Evolutionary conservation across 1,140 invertebrate species (phyloP), one percentile per base, ranked within the genome.

Genomic region (Drosophila virilis): DNA sequence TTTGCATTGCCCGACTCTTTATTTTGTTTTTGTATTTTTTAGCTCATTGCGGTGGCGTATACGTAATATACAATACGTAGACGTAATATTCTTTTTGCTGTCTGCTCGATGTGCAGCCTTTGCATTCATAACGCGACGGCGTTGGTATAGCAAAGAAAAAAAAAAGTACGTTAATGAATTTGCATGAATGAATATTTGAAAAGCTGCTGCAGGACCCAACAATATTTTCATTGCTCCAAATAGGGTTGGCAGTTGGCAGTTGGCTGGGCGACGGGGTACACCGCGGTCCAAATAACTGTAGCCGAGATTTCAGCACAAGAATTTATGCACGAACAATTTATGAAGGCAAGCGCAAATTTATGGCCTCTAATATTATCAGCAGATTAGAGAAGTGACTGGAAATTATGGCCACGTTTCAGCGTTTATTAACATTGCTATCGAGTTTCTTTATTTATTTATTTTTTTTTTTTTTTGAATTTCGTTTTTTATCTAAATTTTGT

Each of bases 121-220:
- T 77, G 77, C 69, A 77, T 77, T 77, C 77, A 77, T 79, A 74
- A 65, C 68, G 64, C 74, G 58, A 38, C 40, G 40, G 15, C 65
- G 42, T 33, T 28, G 33, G n/a, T 33, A 33, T 51, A 62, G 45
- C 55, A 7, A 57, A 38, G 7, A n/a, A 22, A 45, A 58, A 75
- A 75, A 72, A 71, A 78, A 70, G 59, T 58, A 74, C 59, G 69
- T 74, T 80, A 80, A 80, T 80, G 78, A 80, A 80, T 80, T 80
- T 80, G 78, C 78, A 80, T 80, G 78, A 80, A 80, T 80, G 75
- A 80, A 80, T 80, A 78, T 78, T 80, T 80, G 78, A 80, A 78
- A 78, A 78, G 78, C 75, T 78, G 77, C 77, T 77, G 77, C 69
- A 62, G 42, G 58, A 73, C 48, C 65, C 59, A 77, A 74, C 71